phyloP scores from a whole-genome alignment of 2,797 vertebrate genomes.

The Megalops cyprinoides region DNA sequence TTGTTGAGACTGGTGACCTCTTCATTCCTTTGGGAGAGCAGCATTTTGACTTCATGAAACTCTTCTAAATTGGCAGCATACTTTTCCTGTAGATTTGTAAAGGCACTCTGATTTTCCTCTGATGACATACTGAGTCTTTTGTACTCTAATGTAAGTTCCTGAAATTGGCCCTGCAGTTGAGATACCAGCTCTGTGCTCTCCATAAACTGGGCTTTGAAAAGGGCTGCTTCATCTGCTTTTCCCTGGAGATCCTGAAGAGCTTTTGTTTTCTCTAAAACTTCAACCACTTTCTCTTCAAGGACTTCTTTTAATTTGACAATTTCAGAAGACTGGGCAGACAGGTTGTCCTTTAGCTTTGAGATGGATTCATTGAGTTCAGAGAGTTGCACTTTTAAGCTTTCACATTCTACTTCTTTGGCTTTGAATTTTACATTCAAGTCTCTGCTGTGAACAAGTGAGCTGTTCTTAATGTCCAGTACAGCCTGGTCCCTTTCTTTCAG shows the following conservation, averaged over 20 bases:
- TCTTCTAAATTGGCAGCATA: constrained; percentile 65
- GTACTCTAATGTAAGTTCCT: constrained; percentile 49
- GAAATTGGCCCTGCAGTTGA: constrained; percentile 63
- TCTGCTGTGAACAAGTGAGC: constrained; percentile 54
- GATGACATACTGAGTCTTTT: constrained; percentile 49
- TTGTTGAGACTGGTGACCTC: constrained; percentile 65
- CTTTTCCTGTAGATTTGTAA: constrained; percentile 78
- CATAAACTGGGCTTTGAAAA: constrained; percentile 68
- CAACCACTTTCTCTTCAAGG: constrained; percentile 65
- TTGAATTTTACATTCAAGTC: constrained; percentile 64
- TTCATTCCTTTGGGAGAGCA: constrained; percentile 64
- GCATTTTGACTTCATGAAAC: constrained; percentile 55
- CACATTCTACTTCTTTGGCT: constrained; percentile 73
- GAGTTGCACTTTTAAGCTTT: constrained; percentile 70
- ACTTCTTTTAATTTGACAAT: constrained; percentile 58
- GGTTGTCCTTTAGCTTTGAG: constrained; percentile 58
- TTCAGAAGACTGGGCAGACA: constrained; percentile 63
- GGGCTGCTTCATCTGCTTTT: constrained; percentile 63
- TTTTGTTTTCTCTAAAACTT: constrained; percentile 62
- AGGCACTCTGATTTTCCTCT: constrained; percentile 70
- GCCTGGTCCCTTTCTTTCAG: constrained; percentile 72
- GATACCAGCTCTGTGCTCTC: constrained; percentile 70
- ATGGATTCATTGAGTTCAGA: constrained; percentile 67
- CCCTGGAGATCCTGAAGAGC: constrained; percentile 65
- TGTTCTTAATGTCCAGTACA: constrained; percentile 55